Percentiles rank a stretch among this genome's conserved stretches.
These are phyloP conservation scores for Ia io DNA, from an alignment of 2,113 vertebrate species.

Conservation along the genomic window DNA sequence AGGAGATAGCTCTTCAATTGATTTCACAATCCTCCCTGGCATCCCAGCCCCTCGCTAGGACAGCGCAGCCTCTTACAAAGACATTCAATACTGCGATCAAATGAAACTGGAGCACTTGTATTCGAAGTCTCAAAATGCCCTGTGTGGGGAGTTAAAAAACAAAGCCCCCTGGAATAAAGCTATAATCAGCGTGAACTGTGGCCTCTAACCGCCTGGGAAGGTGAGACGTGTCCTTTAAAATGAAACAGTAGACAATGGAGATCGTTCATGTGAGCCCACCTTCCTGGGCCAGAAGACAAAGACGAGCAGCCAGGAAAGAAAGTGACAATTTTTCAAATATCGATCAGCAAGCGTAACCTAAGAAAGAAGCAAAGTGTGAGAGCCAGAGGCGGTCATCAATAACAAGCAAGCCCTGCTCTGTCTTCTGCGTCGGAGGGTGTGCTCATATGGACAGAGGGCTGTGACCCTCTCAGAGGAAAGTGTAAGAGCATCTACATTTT, in stretches of 20 bases:
- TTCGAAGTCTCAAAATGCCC: background rate
- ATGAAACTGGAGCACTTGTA: background rate
- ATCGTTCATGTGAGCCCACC: rapidly evolving
- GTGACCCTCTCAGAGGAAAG: too few relatives aligned
- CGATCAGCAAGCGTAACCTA: background rate
- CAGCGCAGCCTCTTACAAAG: background rate
- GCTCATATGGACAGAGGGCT: background rate
- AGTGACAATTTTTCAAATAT: background rate
- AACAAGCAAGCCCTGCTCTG: background rate
- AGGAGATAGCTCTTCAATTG: background rate
- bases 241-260: background rate
- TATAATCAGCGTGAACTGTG: background rate
- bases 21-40: background rate
- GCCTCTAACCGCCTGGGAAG: conserved; percentile 20
- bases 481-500: background rate
- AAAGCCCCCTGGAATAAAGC: background rate
- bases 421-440: background rate
- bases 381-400: background rate
- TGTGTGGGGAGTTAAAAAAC: background rate
- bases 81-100: background rate
- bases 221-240: background rate
- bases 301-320: background rate
- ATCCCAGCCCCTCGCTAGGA: background rate
- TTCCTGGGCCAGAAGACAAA: background rate
- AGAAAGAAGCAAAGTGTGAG: background rate